phyloP scores from a whole-genome alignment of 92 coral and sea anemone species.

The Galaxea fascicularis region DNA sequence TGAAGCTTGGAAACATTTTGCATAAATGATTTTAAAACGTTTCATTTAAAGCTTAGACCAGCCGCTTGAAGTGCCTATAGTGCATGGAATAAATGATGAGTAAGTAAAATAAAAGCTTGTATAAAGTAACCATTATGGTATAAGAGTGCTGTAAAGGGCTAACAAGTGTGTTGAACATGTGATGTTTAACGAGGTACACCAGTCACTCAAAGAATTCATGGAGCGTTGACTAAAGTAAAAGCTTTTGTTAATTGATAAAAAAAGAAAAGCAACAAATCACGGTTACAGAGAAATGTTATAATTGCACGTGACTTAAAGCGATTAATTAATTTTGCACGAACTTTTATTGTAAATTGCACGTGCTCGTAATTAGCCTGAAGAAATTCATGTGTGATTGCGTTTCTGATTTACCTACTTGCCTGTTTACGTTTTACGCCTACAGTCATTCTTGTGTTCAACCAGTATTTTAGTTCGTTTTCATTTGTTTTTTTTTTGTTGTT shows the following conservation, averaged over 20 bases:
- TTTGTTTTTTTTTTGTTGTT: not conserved
- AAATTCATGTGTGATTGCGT: not conserved
- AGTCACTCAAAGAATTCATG: not conserved
- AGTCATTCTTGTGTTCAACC: not conserved
- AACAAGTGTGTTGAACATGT: not conserved
- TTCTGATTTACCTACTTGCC: not conserved
- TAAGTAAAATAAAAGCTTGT: conserved; percentile 16
- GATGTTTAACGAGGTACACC: not conserved
- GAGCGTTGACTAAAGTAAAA: not conserved
- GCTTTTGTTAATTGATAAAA: not conserved
- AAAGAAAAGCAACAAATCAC: not conserved
- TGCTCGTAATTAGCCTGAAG: not conserved
- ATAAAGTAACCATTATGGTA: not conserved
- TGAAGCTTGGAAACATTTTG: conserved; percentile 11
- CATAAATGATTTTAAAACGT: conserved; percentile 50
- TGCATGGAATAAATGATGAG: conserved; percentile 40
- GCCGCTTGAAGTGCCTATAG: conserved; percentile 39
- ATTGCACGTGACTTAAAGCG: not conserved
- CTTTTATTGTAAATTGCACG: not conserved
- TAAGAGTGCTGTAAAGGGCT: not conserved
- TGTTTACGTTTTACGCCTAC: not conserved
- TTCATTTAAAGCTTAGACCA: conserved; percentile 49
- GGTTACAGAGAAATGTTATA: not conserved
- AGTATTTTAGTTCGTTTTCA: not conserved
- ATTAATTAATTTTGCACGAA: not conserved